These are phyloP conservation scores for Leptopilina myrica DNA, from an alignment of 2,888 invertebrate species.

Conservation along the genomic window DNA sequence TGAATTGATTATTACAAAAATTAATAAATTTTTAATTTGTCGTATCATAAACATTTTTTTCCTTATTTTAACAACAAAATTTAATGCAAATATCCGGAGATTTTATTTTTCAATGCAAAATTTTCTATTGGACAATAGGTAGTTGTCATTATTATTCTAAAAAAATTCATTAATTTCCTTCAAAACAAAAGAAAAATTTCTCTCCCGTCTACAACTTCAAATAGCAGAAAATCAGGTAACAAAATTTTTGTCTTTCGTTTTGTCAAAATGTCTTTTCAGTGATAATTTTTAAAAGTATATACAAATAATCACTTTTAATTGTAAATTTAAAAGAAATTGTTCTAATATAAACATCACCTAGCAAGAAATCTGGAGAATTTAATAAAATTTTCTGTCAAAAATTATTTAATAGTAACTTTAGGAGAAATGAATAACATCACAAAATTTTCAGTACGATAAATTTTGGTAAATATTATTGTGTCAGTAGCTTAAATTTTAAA, in stretches of 20 bases:
- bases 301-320: neutral
- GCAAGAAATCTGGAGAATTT: neutral
- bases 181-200: conserved; percentile 14
- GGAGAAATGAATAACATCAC: neutral
- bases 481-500: neutral
- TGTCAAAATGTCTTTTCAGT: conserved; percentile 8
- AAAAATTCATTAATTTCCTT: too few relatives aligned
- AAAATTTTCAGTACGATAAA: conserved; percentile 18
- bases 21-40: too few relatives aligned
- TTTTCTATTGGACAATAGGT: too few relatives aligned
- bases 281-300: conserved; percentile 21
- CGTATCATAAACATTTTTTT: too few relatives aligned
- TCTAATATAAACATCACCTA: neutral
- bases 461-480: conserved; percentile 4
- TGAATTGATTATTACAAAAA: too few relatives aligned
- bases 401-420: neutral
- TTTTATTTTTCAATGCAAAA: too few relatives aligned
- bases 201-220: neutral
- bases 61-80: too few relatives aligned
- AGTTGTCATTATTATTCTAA: too few relatives aligned
- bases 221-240: neutral
- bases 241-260: conserved; percentile 32
- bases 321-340: conserved; percentile 28
- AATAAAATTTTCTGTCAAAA: neutral
- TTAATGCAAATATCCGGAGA: too few relatives aligned